A percentile compares a stretch with the other conserved stretches of the same genome.
These are phyloP conservation scores for Anabas testudineus DNA, from an alignment of 2,797 vertebrate genomes.

Conservation along the genomic window DNA sequence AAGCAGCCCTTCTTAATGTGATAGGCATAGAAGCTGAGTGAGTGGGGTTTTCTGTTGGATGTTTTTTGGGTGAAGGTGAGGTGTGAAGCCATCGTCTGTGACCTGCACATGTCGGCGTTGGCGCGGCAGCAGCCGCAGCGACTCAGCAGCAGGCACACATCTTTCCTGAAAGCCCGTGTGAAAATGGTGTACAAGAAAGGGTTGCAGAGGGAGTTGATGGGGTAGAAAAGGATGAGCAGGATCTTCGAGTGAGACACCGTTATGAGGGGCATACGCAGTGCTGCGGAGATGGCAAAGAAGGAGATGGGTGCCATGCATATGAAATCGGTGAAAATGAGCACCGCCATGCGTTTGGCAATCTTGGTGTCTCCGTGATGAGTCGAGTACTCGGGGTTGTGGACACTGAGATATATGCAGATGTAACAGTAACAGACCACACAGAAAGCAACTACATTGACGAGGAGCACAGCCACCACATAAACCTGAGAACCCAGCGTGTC, in stretches of 20 bases:
- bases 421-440: slow-evolving; percentile 91
- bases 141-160: slow-evolving; percentile 87
- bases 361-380: slow-evolving; percentile 89
- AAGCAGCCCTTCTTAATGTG: slow-evolving; percentile 81
- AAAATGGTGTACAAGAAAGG: slow-evolving; percentile 95
- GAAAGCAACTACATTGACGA: slow-evolving; percentile 89
- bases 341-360: slow-evolving; percentile 94
- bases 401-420: slow-evolving; percentile 89
- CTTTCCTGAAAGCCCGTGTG: slow-evolving; percentile 90
- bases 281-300: slow-evolving; percentile 95
- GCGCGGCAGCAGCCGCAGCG: slow-evolving; percentile 86
- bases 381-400: slow-evolving; percentile 88
- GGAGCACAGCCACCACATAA: slow-evolving; percentile 88
- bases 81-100: slow-evolving; percentile 82
- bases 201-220: slow-evolving; percentile 95
- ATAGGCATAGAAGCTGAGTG: slow-evolving; percentile 71
- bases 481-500: slow-evolving; percentile 86
- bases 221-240: slow-evolving; percentile 93
- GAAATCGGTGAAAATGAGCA: slow-evolving; percentile 96
- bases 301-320: slow-evolving; percentile 95
- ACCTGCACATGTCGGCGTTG: slow-evolving; percentile 83
- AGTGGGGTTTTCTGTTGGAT: slow-evolving; percentile 52
- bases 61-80: slow-evolving; percentile 66
- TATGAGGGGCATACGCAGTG: slow-evolving; percentile 92
- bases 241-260: slow-evolving; percentile 95